phyloP scores from a whole-genome alignment of 2,888 invertebrate genomes.

The Epirrhoe tristata region DNA sequence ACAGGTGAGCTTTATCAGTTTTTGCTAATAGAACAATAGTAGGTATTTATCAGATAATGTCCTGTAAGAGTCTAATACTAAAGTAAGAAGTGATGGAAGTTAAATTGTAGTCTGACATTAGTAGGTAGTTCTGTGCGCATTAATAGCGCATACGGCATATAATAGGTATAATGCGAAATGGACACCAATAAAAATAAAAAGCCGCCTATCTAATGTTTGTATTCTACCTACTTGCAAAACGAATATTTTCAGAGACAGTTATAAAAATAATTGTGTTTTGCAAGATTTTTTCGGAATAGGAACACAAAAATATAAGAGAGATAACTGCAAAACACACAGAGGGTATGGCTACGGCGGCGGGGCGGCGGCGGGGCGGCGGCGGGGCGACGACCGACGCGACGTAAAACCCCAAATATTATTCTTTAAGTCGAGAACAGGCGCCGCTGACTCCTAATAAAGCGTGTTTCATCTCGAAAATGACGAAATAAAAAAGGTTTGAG shows the following conservation, averaged over 20 bases:
- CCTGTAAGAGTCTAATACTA: too few relatives aligned
- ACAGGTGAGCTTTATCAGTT: too few relatives aligned
- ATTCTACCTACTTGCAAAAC: not conserved
- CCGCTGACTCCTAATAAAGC: constrained; percentile 16
- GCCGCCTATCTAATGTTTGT: not conserved
- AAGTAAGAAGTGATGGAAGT: too few relatives aligned
- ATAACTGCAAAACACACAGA: not conserved
- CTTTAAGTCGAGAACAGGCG: constrained; percentile 8
- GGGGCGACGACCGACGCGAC: not conserved
- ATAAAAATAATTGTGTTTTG: not conserved
- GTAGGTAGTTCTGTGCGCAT: too few relatives aligned
- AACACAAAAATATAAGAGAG: not conserved
- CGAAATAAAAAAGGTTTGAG: constrained; percentile 36
- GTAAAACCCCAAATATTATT: constrained; percentile 16
- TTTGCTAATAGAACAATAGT: too few relatives aligned
- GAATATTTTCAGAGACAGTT: not conserved
- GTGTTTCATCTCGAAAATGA: constrained; percentile 28
- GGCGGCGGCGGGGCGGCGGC: not conserved
- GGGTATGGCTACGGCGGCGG: not conserved
- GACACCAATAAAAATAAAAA: too few relatives aligned
- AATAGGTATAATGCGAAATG: too few relatives aligned
- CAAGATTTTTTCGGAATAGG: not conserved
- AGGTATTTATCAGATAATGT: too few relatives aligned
- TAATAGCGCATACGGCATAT: too few relatives aligned
- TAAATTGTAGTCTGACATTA: too few relatives aligned